A percentile compares a stretch with the other conserved stretches of the same genome.
These are phyloP conservation scores for Pseudorectes ferrugineus DNA, from an alignment of 2,113 vertebrate species.

Conservation along the genomic window DNA sequence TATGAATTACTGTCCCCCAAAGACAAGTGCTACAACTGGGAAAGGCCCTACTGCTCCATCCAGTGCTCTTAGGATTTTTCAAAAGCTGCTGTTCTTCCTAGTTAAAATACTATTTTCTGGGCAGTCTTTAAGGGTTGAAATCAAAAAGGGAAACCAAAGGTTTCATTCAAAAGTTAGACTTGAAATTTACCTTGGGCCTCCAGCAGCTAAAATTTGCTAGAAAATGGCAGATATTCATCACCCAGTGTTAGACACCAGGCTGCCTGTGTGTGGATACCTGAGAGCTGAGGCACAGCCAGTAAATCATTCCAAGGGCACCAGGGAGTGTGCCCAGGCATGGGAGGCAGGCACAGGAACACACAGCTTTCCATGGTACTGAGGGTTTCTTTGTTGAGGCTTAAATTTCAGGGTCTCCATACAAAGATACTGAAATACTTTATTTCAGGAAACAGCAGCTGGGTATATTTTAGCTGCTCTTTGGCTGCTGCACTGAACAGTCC, in stretches of 20 bases:
- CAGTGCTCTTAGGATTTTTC: not conserved
- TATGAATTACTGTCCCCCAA: not conserved
- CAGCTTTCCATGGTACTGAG: not conserved
- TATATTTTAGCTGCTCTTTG: not conserved
- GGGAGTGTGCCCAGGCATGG: not conserved
- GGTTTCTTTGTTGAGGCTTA: not conserved
- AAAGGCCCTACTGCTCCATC: not conserved
- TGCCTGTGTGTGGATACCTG: not conserved
- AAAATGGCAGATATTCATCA: conserved; percentile 42
- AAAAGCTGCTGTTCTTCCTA: not conserved
- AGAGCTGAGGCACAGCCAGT: not conserved
- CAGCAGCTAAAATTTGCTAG: conserved; percentile 43
- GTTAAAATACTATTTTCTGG: not conserved
- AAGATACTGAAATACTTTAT: not conserved
- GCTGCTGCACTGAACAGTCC: not conserved
- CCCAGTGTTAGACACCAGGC: not conserved
- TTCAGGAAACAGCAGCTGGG: not conserved
- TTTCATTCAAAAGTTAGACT: not conserved
- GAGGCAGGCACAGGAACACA: not conserved
- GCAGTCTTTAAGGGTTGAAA: not conserved
- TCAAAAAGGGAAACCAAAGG: not conserved
- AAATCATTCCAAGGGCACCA: not conserved
- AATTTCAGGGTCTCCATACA: not conserved
- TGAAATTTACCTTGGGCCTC: not conserved
- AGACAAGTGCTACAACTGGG: not conserved